Evolutionary conservation across 2,888 invertebrate genomes (phyloP).

Genomic region (Cataglyphis albicans): DNA sequence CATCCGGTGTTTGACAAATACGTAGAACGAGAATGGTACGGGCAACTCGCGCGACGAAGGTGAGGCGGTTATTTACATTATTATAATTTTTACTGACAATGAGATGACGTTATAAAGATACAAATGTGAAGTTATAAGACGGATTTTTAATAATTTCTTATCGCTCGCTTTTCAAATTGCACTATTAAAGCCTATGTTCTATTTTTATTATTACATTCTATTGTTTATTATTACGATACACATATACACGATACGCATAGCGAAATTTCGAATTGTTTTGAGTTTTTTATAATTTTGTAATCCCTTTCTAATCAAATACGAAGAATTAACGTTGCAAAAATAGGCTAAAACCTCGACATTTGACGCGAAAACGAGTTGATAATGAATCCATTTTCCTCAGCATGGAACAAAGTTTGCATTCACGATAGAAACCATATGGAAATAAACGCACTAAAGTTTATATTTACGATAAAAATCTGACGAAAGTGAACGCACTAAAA

Average conservation of each 20-base stretch:
- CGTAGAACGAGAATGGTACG: conserved; percentile 29
- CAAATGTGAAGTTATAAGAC: not conserved
- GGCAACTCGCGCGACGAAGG: conserved; percentile 56
- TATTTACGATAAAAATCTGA: not conserved
- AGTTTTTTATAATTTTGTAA: not conserved
- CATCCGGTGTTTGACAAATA: not conserved
- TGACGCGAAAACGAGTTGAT: not conserved
- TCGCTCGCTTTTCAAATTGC: not conserved
- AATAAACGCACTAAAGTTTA: not conserved
- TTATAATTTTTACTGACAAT: not conserved
- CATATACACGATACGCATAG: not conserved
- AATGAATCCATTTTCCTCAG: conserved; percentile 12
- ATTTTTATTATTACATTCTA: not conserved
- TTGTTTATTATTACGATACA: too few relatives aligned
- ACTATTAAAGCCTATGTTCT: not conserved
- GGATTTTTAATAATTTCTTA: not conserved
- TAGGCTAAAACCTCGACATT: not conserved
- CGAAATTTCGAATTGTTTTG: not conserved
- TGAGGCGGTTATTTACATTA: conserved; percentile 46
- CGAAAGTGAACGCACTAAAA: not conserved
- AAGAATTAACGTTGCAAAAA: not conserved
- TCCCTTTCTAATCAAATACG: not conserved
- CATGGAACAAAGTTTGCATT: not conserved
- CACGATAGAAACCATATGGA: not conserved
- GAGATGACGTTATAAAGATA: not conserved